Evolutionary conservation across 2,797 vertebrate genomes (phyloP).

Genomic region (Echiichthys vipera): DNA sequence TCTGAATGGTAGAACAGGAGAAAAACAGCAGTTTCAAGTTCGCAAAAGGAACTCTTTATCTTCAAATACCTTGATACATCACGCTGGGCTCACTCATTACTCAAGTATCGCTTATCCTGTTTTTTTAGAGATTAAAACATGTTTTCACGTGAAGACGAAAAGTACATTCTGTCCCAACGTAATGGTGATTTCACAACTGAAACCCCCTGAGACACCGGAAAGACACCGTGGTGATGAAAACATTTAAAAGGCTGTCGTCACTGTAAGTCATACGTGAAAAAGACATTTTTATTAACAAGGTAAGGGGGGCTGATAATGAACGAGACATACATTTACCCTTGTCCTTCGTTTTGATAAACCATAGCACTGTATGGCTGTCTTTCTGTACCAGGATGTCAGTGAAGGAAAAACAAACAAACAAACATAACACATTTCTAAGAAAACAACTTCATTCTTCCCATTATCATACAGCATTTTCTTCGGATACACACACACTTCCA

Average conservation of each 20-base stretch:
- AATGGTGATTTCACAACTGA: background rate
- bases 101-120: background rate
- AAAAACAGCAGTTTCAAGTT: conserved; percentile 21
- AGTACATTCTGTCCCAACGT: conserved; percentile 23
- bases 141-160: background rate
- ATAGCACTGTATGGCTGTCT: background rate
- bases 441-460: background rate
- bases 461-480: background rate
- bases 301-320: too few species aligned
- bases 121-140: background rate
- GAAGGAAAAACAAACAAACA: background rate
- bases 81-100: too few species aligned
- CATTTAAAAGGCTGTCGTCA: background rate
- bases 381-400: background rate
- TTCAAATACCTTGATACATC: background rate
- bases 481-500: conserved; percentile 1
- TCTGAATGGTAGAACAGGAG: background rate
- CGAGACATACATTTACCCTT: background rate
- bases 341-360: background rate
- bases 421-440: background rate
- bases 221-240: too few species aligned
- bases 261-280: background rate
- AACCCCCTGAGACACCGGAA: background rate
- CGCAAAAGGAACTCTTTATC: background rate
- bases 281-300: background rate